Conservation (phyloP, 1,140 invertebrate species). For the Drosophila aff. region DNA sequence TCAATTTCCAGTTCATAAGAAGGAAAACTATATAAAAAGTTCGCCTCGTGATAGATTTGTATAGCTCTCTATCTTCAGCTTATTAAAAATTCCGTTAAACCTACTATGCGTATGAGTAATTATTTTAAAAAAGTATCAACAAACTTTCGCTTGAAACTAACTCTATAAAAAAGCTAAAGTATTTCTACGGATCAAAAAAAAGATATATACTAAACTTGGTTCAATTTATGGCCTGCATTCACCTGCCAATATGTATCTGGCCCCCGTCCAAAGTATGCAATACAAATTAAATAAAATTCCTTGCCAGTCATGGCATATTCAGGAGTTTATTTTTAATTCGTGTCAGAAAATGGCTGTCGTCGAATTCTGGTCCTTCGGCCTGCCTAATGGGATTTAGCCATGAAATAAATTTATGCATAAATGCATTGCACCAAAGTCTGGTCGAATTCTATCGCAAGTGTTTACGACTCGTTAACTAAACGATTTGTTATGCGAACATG, state of each 20-base stretch:
- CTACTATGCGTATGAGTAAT: conserved; percentile 3
- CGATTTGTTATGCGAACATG: conserved; percentile 34
- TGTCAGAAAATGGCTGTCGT: conserved; percentile 9
- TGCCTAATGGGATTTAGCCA: conserved; percentile 33
- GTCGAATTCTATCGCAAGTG: conserved; percentile 40
- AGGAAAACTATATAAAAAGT: no score
- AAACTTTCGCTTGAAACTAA: background rate
- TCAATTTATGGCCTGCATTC: background rate
- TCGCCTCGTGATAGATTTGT: no score
- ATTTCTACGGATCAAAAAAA: background rate
- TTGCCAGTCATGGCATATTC: background rate
- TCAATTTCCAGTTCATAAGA: background rate
- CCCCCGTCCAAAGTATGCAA: background rate
- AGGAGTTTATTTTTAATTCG: conserved; percentile 36
- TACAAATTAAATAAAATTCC: conserved; percentile 15
- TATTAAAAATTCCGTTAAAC: background rate
- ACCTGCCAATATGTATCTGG: background rate
- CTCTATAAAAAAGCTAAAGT: background rate
- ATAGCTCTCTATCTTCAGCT: background rate
- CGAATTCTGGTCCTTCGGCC: background rate
- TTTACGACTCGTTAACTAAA: conserved; percentile 48
- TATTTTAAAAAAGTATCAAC: background rate
- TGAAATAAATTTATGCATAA: conserved; percentile 29
- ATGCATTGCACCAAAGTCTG: conserved; percentile 31
- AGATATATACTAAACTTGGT: background rate